phyloP scores from a whole-genome alignment of 2,888 invertebrate species.

The Exephanes ischioxanthus region DNA sequence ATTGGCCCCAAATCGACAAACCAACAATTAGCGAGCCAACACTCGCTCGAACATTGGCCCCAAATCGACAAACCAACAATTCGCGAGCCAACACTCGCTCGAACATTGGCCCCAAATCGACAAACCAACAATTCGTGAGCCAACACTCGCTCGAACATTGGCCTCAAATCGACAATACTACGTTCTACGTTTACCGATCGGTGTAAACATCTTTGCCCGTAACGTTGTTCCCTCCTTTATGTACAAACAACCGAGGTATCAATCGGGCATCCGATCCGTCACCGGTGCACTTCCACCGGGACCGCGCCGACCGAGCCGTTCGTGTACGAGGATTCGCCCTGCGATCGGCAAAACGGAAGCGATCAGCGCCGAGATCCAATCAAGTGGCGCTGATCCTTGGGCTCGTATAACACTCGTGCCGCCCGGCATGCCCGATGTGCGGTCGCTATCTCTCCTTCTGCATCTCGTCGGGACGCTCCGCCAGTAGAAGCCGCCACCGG shows the following conservation, averaged over 20 bases:
- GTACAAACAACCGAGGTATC: not conserved
- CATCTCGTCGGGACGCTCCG: not conserved
- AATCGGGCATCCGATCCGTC: not conserved
- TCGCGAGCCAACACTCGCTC: too few species aligned
- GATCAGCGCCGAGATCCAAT: constrained; percentile 80
- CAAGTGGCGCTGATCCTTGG: constrained; percentile 66
- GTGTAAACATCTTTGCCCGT: not conserved
- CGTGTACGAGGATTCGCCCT: constrained; percentile 9
- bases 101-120: too few species aligned
- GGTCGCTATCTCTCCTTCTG: not conserved
- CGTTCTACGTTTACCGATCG: not conserved
- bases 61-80: too few species aligned
- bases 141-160: too few species aligned
- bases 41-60: too few species aligned
- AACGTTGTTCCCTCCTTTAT: not conserved
- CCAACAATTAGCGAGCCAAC: too few species aligned
- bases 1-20: too few species aligned
- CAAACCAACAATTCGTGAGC: too few species aligned
- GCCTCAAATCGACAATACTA: too few species aligned
- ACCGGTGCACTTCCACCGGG: too few species aligned
- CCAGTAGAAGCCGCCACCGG: constrained; percentile 18
- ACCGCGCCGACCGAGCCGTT: not conserved
- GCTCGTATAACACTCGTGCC: constrained; percentile 72
- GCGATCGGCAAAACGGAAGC: constrained; percentile 72
- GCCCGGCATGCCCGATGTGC: constrained; percentile 11